A percentile compares a stretch with the other conserved stretches of the same genome.
These are phyloP conservation scores for Petrocephalus sullivani DNA, from an alignment of 2,797 vertebrate genomes.

Conservation along the genomic window DNA sequence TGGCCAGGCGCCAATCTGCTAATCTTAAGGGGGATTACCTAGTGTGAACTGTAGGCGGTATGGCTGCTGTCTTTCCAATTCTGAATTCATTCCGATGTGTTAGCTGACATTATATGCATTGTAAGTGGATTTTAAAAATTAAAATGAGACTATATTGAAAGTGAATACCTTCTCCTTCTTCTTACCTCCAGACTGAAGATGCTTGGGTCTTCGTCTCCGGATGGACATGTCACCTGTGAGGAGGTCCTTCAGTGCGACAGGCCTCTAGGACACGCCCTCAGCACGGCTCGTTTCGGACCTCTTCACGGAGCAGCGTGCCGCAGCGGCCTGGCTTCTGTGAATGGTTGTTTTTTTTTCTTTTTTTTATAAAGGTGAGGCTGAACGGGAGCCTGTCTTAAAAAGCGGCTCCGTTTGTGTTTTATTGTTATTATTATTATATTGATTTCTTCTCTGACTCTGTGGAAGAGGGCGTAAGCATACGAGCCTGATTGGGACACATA, in stretches of 20 bases:
- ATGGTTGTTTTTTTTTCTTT: slow-evolving; percentile 15
- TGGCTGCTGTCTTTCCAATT: background rate
- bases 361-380: slow-evolving; percentile 15
- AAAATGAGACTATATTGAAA: background rate
- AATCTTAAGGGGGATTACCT: background rate
- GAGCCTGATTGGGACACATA: slow-evolving; percentile 26
- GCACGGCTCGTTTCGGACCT: slow-evolving; percentile 20
- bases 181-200: slow-evolving; percentile 31
- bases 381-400: slow-evolving; percentile 11
- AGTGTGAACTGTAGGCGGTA: background rate
- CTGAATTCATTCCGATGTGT: background rate
- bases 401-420: background rate
- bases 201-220: slow-evolving; percentile 3
- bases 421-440: background rate
- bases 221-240: background rate
- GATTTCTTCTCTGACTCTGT: background rate
- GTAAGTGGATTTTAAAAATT: background rate
- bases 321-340: slow-evolving; percentile 16
- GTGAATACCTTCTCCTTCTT: background rate
- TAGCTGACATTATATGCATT: background rate
- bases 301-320: slow-evolving; percentile 14
- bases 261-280: slow-evolving; percentile 13
- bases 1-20: background rate
- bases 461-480: slow-evolving; percentile 18
- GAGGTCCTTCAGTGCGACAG: background rate